Base-by-base conservation (phyloP, 92 coral and sea anemone genomes). In the Epizoanthus rinbou region DNA sequence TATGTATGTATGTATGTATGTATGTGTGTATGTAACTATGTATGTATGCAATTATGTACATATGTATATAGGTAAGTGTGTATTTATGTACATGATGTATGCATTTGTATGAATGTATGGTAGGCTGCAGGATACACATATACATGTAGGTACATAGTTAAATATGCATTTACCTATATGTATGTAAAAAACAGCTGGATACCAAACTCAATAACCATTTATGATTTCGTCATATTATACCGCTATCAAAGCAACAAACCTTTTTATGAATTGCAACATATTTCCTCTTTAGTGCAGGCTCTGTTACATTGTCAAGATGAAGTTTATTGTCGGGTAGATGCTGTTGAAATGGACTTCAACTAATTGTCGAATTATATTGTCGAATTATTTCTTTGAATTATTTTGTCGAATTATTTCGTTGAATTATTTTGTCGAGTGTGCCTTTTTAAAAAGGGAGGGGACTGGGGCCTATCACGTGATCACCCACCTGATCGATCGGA, bases 221-320 rank as follows among this genome's bases (percentile, higher is more conserved):
- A 10, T 11, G 54, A 50, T 5, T 13, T 50, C 14, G 15, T 50
- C 54, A 47, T 47, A 47, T 47, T 50, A 50, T 50, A 50, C 54
- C 0, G n/a, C n/a, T 50, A 50, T 50, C 54, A 70, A 13, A 23
- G 37, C 23, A 76, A 54, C 74, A 69, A 50, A 94, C 98, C 98
- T 90, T 94, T 83, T 90, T 90, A 25, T 84, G 83, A 81, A 95
- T 83, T 22, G 91, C 89, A 37, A 93, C 91, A 74, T 93, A 95
- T 76, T 95, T 95, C 80, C 98, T 91, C 60, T 93, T 95, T 54
- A 95, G 76, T 14, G 94, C 98, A 9, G 95, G 95, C 81, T 95
- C 98, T 83, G 98, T 95, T 21, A 86, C 82, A 50, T 87, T 87
- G 35, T 91, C 93, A 69, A 95, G 82, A 78, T 85, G 89, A 19